Percentiles rank a stretch among this genome's conserved stretches.
Conservation (phyloP, 2,888 invertebrate genomes). For the Cryptus armator region DNA sequence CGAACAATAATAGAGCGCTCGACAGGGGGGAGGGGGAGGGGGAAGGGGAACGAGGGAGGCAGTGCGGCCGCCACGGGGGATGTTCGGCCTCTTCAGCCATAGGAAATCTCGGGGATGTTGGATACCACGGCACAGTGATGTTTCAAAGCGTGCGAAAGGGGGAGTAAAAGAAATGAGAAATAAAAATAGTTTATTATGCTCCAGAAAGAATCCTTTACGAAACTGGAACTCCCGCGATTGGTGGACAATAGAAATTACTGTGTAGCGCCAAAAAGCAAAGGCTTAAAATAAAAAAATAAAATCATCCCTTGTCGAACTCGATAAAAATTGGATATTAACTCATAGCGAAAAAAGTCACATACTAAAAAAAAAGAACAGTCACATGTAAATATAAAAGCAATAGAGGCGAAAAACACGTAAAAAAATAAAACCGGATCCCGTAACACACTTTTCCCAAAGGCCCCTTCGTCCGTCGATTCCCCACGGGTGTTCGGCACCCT, state of each 20-base stretch:
- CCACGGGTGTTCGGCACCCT: slow-evolving; percentile 27
- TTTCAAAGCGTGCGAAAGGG: slow-evolving; percentile 53
- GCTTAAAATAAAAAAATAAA: background rate
- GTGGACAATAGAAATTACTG: slow-evolving; percentile 32
- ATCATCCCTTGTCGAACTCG: background rate
- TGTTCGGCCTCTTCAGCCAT: slow-evolving; percentile 57
- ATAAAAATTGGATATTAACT: background rate
- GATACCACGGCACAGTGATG: slow-evolving; percentile 23
- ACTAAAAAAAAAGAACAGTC: background rate
- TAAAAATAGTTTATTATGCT: slow-evolving; percentile 48
- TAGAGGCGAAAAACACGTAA: background rate
- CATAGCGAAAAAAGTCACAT: background rate
- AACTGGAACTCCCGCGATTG: slow-evolving; percentile 17
- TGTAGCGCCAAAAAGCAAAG: background rate
- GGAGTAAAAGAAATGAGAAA: slow-evolving; percentile 24
- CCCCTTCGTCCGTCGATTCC: background rate
- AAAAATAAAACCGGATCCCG: slow-evolving; percentile 1
- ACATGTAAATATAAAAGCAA: background rate
- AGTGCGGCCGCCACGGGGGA: slow-evolving; percentile 56
- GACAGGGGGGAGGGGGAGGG: slow-evolving; percentile 2
- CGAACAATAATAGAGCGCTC: slow-evolving; percentile 57
- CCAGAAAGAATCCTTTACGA: slow-evolving; percentile 46
- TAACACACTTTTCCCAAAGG: slow-evolving; percentile 3
- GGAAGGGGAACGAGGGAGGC: slow-evolving; percentile 18
- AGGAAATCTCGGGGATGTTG: slow-evolving; percentile 64